A percentile compares a stretch with the other conserved stretches of the same genome.
Evolutionary conservation across 2,888 invertebrate species (phyloP).

Genomic region (Mythimna lalbum): DNA sequence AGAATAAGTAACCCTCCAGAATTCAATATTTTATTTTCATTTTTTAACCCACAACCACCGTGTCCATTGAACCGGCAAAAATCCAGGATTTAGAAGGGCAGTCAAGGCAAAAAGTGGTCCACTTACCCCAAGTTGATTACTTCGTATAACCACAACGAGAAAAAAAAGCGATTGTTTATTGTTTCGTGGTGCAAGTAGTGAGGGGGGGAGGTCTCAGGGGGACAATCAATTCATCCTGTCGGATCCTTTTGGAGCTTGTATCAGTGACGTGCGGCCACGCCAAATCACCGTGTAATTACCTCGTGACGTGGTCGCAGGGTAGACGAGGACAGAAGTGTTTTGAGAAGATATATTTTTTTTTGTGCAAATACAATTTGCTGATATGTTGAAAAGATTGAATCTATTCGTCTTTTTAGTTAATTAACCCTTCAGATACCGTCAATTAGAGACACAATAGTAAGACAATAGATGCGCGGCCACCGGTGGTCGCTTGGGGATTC

Average conservation of each 20-base stretch:
- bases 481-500: too few species aligned
- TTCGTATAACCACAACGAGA: slow-evolving; percentile 48
- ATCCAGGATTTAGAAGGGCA: slow-evolving; percentile 55
- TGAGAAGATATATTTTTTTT: neutral
- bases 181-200: slow-evolving; percentile 48
- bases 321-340: slow-evolving; percentile 58
- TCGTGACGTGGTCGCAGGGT: slow-evolving; percentile 65
- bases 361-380: too few species aligned
- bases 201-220: slow-evolving; percentile 31
- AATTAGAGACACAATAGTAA: too few species aligned
- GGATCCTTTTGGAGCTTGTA: slow-evolving; percentile 64
- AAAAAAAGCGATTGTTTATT: slow-evolving; percentile 51
- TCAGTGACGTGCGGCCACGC: slow-evolving; percentile 65
- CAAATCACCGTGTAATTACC: slow-evolving; percentile 78
- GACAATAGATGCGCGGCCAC: too few species aligned
- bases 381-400: too few species aligned
- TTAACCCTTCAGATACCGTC: too few species aligned
- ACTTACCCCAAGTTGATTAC: slow-evolving; percentile 57
- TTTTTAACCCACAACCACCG: slow-evolving; percentile 31
- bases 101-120: slow-evolving; percentile 57
- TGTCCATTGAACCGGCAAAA: slow-evolving; percentile 50
- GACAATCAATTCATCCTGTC: slow-evolving; percentile 68
- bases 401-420: too few species aligned
- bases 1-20: neutral
- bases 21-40: slow-evolving; percentile 10